Conservation (phyloP, 2,888 invertebrate genomes). For the Dyspetes luteomarginatus region DNA sequence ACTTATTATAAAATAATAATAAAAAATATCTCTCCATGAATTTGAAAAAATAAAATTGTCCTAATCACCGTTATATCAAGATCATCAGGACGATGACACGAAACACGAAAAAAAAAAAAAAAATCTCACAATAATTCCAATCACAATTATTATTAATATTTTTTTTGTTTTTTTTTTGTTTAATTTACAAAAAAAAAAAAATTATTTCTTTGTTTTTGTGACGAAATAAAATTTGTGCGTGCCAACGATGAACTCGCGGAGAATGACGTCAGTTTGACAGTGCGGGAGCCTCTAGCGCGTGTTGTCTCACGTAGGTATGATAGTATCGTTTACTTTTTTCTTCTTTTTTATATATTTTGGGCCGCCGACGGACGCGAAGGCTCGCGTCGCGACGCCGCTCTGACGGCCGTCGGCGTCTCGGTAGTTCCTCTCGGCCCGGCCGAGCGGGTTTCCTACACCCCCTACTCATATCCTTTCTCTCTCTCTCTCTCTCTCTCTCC, state of each 20-base stretch:
- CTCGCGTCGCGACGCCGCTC: slow-evolving; percentile 78
- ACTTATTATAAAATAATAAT: not conserved
- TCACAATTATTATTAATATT: not conserved
- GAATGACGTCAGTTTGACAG: not conserved
- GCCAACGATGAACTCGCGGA: not conserved
- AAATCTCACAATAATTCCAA: slow-evolving; percentile 14
- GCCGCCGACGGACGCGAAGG: slow-evolving; percentile 71
- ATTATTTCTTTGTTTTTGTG: not conserved
- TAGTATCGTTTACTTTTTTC: not conserved
- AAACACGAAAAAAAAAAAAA: not conserved
- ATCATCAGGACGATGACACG: not conserved
- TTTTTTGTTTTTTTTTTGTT: not conserved
- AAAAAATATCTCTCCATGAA: not conserved
- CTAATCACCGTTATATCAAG: too few species aligned
- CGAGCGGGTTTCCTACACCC: slow-evolving; percentile 75
- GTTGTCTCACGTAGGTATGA: slow-evolving; percentile 3
- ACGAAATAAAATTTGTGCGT: not conserved
- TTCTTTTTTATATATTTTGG: slow-evolving; percentile 21
- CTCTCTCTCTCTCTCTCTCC: too few species aligned
- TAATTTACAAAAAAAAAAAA: not conserved
- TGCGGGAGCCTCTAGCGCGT: not conserved
- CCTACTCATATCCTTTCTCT: slow-evolving; percentile 30
- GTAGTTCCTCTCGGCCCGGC: slow-evolving; percentile 77
- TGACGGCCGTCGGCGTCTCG: slow-evolving; percentile 77
- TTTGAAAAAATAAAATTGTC: not conserved